A percentile compares a stretch with the other conserved stretches of the same genome.
phyloP scores from a whole-genome alignment of 2,797 vertebrate species.

The Psittacula echo region DNA sequence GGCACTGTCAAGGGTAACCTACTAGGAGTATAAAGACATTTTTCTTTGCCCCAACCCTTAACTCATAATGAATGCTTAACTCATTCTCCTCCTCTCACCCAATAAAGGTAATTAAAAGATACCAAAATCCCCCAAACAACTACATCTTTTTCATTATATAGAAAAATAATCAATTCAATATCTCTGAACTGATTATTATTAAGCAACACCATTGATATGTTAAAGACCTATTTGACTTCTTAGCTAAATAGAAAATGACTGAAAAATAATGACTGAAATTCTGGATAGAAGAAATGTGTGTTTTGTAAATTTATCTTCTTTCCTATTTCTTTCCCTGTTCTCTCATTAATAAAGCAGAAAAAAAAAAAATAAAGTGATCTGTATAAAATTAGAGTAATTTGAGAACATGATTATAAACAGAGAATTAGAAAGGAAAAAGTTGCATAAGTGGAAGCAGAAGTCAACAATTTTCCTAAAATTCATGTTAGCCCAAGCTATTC shows the following conservation, averaged over 20 bases:
- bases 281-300: background rate
- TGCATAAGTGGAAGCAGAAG: background rate
- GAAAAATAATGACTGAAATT: background rate
- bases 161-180: background rate
- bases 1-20: background rate
- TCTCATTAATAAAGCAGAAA: background rate
- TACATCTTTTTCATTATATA: background rate
- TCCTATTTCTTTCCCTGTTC: background rate
- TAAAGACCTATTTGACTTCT: background rate
- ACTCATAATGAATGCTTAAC: background rate
- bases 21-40: background rate
- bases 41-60: background rate
- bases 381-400: background rate
- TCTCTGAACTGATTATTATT: background rate
- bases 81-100: background rate
- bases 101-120: background rate
- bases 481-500: background rate
- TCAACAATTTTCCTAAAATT: background rate
- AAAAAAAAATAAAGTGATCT: background rate
- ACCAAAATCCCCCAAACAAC: background rate
- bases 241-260: background rate
- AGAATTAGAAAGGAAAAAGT: background rate
- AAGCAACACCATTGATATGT: background rate
- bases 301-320: background rate
- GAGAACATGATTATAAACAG: background rate